A percentile compares a stretch with the other conserved stretches of the same genome.
Evolutionary conservation across 2,113 vertebrate genomes (phyloP).

Genomic region (Vombatus ursinus): DNA sequence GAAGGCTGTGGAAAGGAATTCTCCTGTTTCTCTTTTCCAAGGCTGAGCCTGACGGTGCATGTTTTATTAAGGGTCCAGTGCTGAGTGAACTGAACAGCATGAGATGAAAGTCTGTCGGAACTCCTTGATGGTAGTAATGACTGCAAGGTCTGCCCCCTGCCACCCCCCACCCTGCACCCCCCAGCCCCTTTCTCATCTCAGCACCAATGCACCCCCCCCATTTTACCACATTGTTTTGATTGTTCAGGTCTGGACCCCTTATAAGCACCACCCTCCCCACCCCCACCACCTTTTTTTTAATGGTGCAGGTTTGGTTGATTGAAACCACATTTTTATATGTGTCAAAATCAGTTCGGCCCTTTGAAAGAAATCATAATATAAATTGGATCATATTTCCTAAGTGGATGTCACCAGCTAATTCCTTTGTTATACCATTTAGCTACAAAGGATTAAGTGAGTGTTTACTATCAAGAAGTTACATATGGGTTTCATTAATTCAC

Average conservation of each 20-base stretch:
- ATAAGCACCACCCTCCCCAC: constrained; percentile 61
- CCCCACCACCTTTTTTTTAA: constrained; percentile 66
- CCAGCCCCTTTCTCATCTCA: neutral
- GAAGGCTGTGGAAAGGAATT: constrained; percentile 61
- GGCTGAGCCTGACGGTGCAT: constrained; percentile 47
- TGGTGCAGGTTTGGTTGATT: constrained; percentile 78
- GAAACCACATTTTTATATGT: constrained; percentile 86
- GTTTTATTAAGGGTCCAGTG: constrained; percentile 57
- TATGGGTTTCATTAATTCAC: constrained; percentile 82
- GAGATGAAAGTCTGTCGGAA: constrained; percentile 75
- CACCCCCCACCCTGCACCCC: constrained; percentile 13
- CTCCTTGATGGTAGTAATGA: constrained; percentile 61
- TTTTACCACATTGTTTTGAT: constrained; percentile 73
- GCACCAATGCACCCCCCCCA: constrained; percentile 48
- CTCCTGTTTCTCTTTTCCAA: constrained; percentile 58
- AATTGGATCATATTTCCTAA: constrained; percentile 87
- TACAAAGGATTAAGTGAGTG: constrained; percentile 81
- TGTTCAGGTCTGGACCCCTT: constrained; percentile 74
- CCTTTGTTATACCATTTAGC: constrained; percentile 81
- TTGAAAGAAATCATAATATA: constrained; percentile 84
- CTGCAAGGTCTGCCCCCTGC: constrained; percentile 27
- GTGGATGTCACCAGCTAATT: constrained; percentile 83
- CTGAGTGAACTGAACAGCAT: constrained; percentile 67
- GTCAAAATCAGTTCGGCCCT: constrained; percentile 84
- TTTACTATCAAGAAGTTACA: constrained; percentile 82